phyloP scores from a whole-genome alignment of 2,113 vertebrate genomes.

The Eurystomus gularis region DNA sequence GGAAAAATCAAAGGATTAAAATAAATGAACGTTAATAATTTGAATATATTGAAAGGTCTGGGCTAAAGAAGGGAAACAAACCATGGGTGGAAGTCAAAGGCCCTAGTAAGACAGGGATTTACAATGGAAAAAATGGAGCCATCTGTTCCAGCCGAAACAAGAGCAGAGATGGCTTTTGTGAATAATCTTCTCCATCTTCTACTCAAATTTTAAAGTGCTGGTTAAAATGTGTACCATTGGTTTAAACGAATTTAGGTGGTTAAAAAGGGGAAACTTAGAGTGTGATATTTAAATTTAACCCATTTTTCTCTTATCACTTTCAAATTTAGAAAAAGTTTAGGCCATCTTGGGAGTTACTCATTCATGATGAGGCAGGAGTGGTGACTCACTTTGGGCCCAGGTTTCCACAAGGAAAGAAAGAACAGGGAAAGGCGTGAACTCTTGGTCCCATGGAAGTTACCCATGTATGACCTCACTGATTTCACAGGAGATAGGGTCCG shows the following conservation, averaged over 20 bases:
- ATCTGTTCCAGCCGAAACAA: not conserved
- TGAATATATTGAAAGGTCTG: not conserved
- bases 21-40: not conserved
- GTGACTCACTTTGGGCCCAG: not conserved
- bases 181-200: not conserved
- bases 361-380: not conserved
- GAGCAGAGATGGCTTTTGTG: not conserved
- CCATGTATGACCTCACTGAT: not conserved
- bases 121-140: not conserved
- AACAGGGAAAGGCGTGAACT: not conserved
- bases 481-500: not conserved
- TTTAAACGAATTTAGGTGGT: not conserved
- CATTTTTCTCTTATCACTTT: not conserved
- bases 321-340: not conserved
- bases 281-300: not conserved
- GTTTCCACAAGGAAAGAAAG: not conserved
- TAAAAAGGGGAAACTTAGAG: not conserved
- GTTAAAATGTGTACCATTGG: not conserved
- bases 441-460: not conserved
- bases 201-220: not conserved
- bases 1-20: not conserved
- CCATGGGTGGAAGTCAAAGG: not conserved
- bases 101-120: not conserved
- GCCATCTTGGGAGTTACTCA: not conserved
- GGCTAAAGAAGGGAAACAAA: not conserved